Conservation (phyloP, 2,113 vertebrate species). For the Eulemur macaco region DNA sequence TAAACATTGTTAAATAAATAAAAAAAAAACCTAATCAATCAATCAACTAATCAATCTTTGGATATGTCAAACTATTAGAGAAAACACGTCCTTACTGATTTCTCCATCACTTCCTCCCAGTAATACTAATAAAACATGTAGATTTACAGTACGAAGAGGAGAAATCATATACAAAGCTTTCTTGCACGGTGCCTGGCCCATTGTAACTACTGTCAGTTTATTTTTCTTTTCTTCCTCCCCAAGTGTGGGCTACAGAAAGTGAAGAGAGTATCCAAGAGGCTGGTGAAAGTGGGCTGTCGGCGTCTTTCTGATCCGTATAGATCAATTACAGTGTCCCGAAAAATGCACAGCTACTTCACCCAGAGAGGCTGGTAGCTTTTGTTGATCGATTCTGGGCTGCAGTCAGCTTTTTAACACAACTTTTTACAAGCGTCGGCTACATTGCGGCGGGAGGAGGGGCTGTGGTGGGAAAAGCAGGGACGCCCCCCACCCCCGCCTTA, state of each 20-base stretch:
- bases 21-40: background rate
- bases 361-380: constrained; percentile 21
- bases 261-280: background rate
- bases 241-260: background rate
- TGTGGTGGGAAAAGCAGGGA: background rate
- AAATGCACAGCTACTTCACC: constrained; percentile 14
- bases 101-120: background rate
- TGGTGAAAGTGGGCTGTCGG: background rate
- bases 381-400: constrained; percentile 23
- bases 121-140: background rate
- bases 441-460: background rate
- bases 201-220: background rate
- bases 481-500: too few species aligned
- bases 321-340: background rate
- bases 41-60: background rate
- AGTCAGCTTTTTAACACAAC: constrained; percentile 48
- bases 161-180: background rate
- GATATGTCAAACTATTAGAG: background rate
- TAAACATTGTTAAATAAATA: background rate
- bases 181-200: background rate
- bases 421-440: constrained; percentile 44
- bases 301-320: background rate
- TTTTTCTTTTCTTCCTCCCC: background rate
- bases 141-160: background rate
- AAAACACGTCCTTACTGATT: background rate